Conservation (phyloP, 1,140 invertebrate genomes). For the Metaphire vulgaris region DNA sequence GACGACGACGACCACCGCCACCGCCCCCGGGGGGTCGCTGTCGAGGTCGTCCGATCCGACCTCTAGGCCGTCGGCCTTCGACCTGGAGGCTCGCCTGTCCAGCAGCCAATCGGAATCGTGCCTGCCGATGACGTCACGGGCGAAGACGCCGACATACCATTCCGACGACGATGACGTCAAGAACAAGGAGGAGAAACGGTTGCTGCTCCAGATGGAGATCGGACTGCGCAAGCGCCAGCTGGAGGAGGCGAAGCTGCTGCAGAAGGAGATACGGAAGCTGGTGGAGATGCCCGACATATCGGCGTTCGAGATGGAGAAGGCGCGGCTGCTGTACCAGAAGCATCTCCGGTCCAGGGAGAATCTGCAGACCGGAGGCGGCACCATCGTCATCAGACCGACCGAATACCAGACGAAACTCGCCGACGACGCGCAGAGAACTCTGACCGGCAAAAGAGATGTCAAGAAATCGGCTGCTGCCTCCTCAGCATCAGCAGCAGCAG, state of each 20-base stretch:
- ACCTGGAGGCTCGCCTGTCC: constrained; percentile 11
- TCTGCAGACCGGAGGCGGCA: neutral
- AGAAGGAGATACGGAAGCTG: constrained; percentile 54
- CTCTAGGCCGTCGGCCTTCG: constrained; percentile 9
- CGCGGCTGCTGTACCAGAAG: constrained; percentile 14
- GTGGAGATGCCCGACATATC: constrained; percentile 17
- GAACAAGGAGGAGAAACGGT: constrained; percentile 25
- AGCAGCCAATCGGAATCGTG: constrained; percentile 27
- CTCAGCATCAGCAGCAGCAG: neutral
- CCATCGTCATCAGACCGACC: constrained; percentile 19
- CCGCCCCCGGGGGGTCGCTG: neutral
- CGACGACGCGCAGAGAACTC: neutral
- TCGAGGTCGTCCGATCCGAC: constrained; percentile 27
- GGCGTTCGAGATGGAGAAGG: constrained; percentile 12
- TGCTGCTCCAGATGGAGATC: constrained; percentile 60
- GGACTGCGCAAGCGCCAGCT: constrained; percentile 59
- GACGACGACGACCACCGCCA: no score
- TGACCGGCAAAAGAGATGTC: neutral
- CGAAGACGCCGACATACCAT: constrained; percentile 54
- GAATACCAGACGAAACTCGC: neutral
- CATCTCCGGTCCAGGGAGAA: constrained; percentile 7
- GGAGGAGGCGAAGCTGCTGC: constrained; percentile 59
- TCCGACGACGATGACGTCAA: constrained; percentile 56
- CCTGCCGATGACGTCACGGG: constrained; percentile 8
- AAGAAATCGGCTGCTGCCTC: neutral